phyloP scores from a whole-genome alignment of 2,113 vertebrate species.

The Orycteropus afer region DNA sequence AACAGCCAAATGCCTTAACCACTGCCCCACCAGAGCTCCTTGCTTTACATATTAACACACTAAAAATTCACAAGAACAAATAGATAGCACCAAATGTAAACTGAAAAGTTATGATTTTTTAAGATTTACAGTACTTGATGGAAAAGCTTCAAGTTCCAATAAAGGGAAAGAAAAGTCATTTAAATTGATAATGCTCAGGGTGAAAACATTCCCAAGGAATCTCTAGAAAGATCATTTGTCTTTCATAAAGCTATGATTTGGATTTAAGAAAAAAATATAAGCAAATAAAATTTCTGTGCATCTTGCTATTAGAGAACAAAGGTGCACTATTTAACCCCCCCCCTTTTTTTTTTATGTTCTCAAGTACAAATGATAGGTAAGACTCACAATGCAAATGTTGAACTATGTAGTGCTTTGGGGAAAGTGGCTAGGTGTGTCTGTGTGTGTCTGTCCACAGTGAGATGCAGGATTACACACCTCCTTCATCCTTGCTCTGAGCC shows the following conservation, averaged over 20 bases:
- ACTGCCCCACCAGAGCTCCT: too few species aligned
- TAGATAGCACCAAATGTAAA: neutral
- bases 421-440: rapidly evolving
- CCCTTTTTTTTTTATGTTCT: neutral
- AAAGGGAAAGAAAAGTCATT: neutral
- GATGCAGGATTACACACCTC: neutral
- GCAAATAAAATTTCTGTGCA: neutral
- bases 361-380: neutral
- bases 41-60: neutral
- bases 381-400: neutral
- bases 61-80: neutral
- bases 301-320: neutral
- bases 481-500: neutral
- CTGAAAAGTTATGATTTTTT: neutral
- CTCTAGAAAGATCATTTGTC: neutral
- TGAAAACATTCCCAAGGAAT: neutral
- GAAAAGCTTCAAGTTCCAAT: neutral
- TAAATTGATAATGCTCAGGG: neutral
- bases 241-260: neutral
- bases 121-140: neutral
- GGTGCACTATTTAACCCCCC: neutral
- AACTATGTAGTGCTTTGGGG: neutral
- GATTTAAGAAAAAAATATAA: neutral
- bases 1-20: too few species aligned
- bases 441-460: neutral